Conservation (phyloP, 2,113 vertebrate genomes). For the Dipodomys ordii region DNA sequence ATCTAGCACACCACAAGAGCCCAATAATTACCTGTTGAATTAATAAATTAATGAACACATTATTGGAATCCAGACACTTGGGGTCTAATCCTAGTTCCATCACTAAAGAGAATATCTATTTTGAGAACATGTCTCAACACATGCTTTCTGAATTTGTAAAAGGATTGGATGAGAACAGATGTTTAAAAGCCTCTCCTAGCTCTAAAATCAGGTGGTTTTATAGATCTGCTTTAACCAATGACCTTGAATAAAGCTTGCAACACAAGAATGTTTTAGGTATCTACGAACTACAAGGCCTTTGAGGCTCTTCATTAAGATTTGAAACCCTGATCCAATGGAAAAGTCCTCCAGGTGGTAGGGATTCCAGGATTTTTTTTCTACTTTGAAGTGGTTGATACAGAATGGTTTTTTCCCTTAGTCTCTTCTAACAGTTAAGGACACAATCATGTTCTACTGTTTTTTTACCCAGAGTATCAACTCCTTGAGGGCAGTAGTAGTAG, state of each 20-base stretch:
- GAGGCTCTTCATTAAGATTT: not conserved
- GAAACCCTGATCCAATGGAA: not conserved
- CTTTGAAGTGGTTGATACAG: not conserved
- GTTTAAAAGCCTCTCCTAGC: not conserved
- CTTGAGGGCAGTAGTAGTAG: not conserved
- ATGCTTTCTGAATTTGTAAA: constrained; percentile 45
- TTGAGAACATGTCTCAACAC: not conserved
- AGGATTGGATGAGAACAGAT: not conserved
- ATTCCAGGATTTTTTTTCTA: not conserved
- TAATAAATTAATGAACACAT: not conserved
- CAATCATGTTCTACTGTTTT: not conserved
- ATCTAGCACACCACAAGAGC: not conserved
- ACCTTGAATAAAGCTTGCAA: not conserved
- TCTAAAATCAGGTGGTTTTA: constrained; percentile 29
- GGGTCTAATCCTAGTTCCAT: not conserved
- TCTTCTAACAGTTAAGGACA: not conserved
- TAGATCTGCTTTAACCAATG: not conserved
- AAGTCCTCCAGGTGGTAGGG: not conserved
- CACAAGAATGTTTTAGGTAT: not conserved
- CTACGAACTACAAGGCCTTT: not conserved
- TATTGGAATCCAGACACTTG: not conserved
- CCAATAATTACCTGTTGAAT: not conserved
- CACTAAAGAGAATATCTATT: not conserved
- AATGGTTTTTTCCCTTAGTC: not conserved
- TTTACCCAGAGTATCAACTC: not conserved